Conservation (phyloP, 2,888 invertebrate genomes). For the Nymphalis urticae region DNA sequence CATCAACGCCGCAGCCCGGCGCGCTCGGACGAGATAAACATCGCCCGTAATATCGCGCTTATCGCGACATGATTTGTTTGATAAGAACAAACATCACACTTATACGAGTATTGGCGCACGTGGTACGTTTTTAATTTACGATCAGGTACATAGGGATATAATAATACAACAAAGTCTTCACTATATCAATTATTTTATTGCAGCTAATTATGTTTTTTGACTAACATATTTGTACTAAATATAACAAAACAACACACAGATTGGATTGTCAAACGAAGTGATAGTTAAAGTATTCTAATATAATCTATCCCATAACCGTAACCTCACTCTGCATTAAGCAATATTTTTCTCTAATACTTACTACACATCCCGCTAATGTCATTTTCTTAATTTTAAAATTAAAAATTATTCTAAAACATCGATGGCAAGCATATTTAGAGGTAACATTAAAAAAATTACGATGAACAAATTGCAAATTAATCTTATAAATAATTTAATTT, state of each 20-base stretch:
- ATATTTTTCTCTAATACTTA: conserved; percentile 1
- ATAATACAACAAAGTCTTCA: conserved; percentile 23
- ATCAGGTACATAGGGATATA: conserved; percentile 4
- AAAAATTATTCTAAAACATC: conserved; percentile 8
- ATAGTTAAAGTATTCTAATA: conserved; percentile 12
- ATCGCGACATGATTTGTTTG: conserved; percentile 64
- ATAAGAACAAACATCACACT: conserved; percentile 51
- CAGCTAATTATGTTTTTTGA: conserved; percentile 20
- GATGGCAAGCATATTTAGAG: conserved; percentile 26
- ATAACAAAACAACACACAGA: conserved; percentile 22
- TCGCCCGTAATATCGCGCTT: conserved; percentile 48
- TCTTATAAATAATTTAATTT: conserved; percentile 8
- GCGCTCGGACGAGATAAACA: conserved; percentile 43
- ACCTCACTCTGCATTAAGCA: conserved; percentile 5
- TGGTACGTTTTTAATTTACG: conserved; percentile 14
- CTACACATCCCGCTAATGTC: background rate
- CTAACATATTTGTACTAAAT: conserved; percentile 35
- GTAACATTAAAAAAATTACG: conserved; percentile 9
- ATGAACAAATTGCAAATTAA: conserved; percentile 5
- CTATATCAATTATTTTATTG: conserved; percentile 29
- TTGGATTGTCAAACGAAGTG: conserved; percentile 16
- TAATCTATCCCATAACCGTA: conserved; percentile 16
- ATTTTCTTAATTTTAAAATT: background rate
- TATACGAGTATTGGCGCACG: conserved; percentile 24
- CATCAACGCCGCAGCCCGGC: conserved; percentile 51